Conservation (phyloP, 2,797 vertebrate genomes). For the Chaetophractus vellerosus region DNA sequence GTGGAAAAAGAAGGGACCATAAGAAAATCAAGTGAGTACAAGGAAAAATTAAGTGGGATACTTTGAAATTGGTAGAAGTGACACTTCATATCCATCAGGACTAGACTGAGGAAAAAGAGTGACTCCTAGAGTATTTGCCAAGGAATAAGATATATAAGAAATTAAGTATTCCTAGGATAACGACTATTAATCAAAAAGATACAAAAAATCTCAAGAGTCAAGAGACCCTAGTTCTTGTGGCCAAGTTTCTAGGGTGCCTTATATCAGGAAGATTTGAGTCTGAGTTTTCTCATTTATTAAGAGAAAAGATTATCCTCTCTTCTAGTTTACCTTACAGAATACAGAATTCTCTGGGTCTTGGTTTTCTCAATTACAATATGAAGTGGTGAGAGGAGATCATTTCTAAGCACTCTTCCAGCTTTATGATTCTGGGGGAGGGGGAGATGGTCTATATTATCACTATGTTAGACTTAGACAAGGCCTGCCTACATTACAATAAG, state of each 20-base stretch:
- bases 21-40: constrained; percentile 6
- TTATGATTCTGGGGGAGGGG: constrained; percentile 4
- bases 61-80: constrained; percentile 55
- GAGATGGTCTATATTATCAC: neutral
- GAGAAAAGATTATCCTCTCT: constrained; percentile 27
- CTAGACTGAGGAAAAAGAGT: neutral
- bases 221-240: neutral
- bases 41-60: constrained; percentile 43
- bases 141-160: constrained; percentile 14
- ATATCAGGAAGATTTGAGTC: neutral
- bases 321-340: constrained; percentile 26
- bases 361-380: constrained; percentile 8
- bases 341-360: constrained; percentile 20
- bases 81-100: constrained; percentile 44
- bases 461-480: constrained; percentile 38
- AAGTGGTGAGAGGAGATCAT: neutral
- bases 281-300: constrained; percentile 48
- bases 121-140: constrained; percentile 49
- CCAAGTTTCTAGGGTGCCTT: neutral
- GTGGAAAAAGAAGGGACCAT: neutral
- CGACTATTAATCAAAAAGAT: constrained; percentile 35
- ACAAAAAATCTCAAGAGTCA: neutral
- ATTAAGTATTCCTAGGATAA: constrained; percentile 32
- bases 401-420: constrained; percentile 37
- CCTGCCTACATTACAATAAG: neutral